Evolutionary conservation across 2,888 invertebrate species (phyloP), one percentile per base, ranked within the genome.

Genomic region (Eupithecia vulgata): DNA sequence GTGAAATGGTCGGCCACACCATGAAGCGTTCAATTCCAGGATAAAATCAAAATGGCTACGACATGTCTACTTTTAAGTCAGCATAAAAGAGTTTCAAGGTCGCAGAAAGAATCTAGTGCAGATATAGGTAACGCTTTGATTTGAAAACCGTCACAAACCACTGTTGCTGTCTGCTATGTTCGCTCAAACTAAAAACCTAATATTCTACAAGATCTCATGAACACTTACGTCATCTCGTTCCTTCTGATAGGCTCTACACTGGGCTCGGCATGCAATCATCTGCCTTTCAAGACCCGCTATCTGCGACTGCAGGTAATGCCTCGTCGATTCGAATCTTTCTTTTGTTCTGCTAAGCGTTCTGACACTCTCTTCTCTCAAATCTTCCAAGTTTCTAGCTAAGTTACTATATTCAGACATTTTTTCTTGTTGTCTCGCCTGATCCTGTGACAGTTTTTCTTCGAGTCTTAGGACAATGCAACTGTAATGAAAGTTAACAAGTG

Each of bases 251-350:
- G 90, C 83, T 68, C 87, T 84, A 67, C 88, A 89, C 73, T 91
- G 91, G 0, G 93, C 94, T 12, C 93, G 85, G 68, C 90, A 92
- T 62, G 91, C 88, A 64, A 91, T 85, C 64, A 94, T 79, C 76
- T 93, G 92, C n/a, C 89, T 81, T 76, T 94, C 93, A 4, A 94
- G 79, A 66, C 92, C 92, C 0, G 92, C 88, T 59, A 94, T 87
- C 76, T 93, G 93, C 0, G 86, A 86, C 62, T 92, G 92, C 72
- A 92, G 79, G 67, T 90, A 88, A 57, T 90, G 84, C 15, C 90
- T 84, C 87, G 88, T 90, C 0, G 90, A 86, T 30, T 93, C 91
- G 0, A 90, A 81, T 34, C 93, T 83, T 35, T 91, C 93, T 75
- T 91, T 93, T 66, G 82, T 78, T 35, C 92, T 82, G 34, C 68